Conservation (phyloP, 2,797 vertebrate genomes). For the Gastrophryne carolinensis region DNA sequence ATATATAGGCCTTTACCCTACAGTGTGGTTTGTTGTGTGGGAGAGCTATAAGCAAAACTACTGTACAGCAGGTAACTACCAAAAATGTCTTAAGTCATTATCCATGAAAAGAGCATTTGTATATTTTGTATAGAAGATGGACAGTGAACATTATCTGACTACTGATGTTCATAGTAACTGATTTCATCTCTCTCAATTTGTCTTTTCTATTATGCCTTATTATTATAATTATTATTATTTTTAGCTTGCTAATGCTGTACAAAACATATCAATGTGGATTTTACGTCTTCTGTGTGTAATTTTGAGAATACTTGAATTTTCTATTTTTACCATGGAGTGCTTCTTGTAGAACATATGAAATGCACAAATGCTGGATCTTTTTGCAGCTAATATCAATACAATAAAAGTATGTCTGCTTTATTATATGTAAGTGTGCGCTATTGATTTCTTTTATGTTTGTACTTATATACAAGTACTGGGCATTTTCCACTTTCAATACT, state of each 20-base stretch:
- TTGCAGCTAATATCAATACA: constrained; percentile 38
- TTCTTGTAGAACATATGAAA: constrained; percentile 13
- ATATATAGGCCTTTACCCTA: too few relatives aligned
- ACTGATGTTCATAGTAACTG: not conserved
- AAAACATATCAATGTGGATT: not conserved
- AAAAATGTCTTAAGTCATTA: too few relatives aligned
- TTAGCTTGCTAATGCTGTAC: not conserved
- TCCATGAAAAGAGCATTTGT: too few relatives aligned
- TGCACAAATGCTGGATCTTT: constrained; percentile 40
- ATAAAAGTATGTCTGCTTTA: not conserved
- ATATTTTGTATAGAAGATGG: too few relatives aligned
- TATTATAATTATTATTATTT: not conserved
- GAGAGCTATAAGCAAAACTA: too few relatives aligned
- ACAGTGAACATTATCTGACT: not conserved
- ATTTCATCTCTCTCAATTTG: not conserved
- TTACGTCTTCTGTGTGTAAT: not conserved
- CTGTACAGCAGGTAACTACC: too few relatives aligned
- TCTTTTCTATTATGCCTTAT: not conserved
- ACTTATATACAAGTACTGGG: not conserved
- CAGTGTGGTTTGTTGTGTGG: too few relatives aligned
- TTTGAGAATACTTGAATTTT: constrained; percentile 17
- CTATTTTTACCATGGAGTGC: not conserved
- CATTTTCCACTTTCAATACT: not conserved
- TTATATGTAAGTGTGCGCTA: not conserved
- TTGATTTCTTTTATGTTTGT: not conserved